A percentile compares a stretch with the other conserved stretches of the same genome.
Conservation (phyloP, 2,888 invertebrate species). For the Stenchaetothrips biformis region DNA sequence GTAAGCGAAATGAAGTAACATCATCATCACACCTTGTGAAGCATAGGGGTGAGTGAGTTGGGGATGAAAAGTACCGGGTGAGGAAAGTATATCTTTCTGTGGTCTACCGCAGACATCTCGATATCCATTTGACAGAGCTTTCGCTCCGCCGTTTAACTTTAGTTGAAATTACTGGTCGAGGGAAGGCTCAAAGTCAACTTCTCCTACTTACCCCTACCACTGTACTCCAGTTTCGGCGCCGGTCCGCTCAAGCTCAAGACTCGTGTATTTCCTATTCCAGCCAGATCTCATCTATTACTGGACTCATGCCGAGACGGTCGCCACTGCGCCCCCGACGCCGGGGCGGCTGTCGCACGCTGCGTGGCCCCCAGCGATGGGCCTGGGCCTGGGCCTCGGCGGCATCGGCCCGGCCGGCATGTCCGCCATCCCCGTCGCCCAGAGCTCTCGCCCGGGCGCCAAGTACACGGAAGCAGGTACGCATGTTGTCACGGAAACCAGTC, state of each 20-base stretch:
- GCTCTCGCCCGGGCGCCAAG: conserved; percentile 42
- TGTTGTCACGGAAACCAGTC: not conserved
- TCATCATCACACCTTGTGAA: too few species aligned
- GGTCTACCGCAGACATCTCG: too few species aligned
- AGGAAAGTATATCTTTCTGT: too few species aligned
- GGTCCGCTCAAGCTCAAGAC: too few species aligned
- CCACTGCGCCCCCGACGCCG: conserved; percentile 62
- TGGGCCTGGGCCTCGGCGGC: not conserved
- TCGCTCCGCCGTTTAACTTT: too few species aligned
- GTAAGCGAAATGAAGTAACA: conserved; percentile 55
- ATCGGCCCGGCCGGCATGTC: conserved; percentile 33
- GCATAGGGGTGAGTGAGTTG: too few species aligned
- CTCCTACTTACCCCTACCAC: too few species aligned
- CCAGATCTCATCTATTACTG: conserved; percentile 88
- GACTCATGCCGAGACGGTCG: conserved; percentile 72
- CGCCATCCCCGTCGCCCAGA: conserved; percentile 37
- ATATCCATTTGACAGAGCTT: too few species aligned
- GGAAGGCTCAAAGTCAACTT: too few species aligned
- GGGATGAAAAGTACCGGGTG: too few species aligned
- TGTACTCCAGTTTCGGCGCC: too few species aligned
- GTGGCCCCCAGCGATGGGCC: conserved; percentile 60
- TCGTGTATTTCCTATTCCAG: conserved; percentile 50
- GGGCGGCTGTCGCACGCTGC: conserved; percentile 65
- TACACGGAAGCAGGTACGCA: conserved; percentile 47
- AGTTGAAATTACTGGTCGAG: too few species aligned